These are phyloP conservation scores for Semnopithecus entellus DNA, from an alignment of 2,113 vertebrate species.

Conservation along the genomic window DNA sequence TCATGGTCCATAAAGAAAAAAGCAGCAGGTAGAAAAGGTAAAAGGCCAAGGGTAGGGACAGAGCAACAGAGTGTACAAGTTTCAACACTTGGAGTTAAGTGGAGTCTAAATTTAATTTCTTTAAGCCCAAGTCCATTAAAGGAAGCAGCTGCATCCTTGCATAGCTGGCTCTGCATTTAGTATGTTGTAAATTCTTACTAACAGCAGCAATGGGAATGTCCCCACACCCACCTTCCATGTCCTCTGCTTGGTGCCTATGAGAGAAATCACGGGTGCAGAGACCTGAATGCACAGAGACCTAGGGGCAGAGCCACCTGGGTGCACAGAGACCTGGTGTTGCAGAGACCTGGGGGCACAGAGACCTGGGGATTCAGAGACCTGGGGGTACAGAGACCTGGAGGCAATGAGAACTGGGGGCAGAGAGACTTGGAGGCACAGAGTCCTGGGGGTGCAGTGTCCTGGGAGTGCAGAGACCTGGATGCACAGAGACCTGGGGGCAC, in stretches of 20 bases:
- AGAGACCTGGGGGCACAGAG: too few relatives aligned
- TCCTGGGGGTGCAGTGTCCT: too few relatives aligned
- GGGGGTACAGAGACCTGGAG: too few relatives aligned
- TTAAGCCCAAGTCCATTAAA: accelerated
- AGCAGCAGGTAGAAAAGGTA: not conserved
- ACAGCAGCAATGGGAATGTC: accelerated
- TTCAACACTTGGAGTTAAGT: too few relatives aligned
- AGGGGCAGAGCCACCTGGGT: too few relatives aligned
- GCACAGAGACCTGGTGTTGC: too few relatives aligned
- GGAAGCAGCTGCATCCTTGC: not conserved
- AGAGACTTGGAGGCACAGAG: too few relatives aligned
- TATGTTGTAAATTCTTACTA: accelerated
- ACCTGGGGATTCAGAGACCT: too few relatives aligned
- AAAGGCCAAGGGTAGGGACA: not conserved
- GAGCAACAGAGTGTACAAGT: accelerated
- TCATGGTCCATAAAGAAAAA: not conserved
- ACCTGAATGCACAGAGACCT: not conserved
- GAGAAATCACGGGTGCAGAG: not conserved
- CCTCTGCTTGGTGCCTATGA: accelerated
- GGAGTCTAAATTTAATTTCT: accelerated
- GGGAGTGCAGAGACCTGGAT: too few relatives aligned
- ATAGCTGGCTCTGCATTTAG: accelerated
- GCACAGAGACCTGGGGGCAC: too few relatives aligned
- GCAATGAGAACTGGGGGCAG: too few relatives aligned
- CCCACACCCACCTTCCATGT: too few relatives aligned